Evolutionary conservation across 2,888 invertebrate species (phyloP).

Genomic region (Lucinisca nassula): DNA sequence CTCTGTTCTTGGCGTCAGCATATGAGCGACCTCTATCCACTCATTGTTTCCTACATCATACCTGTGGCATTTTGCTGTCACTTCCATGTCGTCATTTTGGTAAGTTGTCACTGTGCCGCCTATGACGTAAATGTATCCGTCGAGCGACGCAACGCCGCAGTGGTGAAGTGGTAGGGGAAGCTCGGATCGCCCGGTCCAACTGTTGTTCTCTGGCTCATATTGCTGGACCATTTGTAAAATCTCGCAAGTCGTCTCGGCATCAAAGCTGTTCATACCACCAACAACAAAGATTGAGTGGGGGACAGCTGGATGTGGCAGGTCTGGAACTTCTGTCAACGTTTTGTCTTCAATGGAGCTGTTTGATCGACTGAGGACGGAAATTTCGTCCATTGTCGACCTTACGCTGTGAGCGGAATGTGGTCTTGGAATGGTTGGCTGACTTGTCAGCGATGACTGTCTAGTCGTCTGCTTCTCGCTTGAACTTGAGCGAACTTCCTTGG

Average conservation of each 20-base stretch:
- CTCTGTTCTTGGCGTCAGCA: slow-evolving; percentile 76
- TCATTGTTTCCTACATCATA: slow-evolving; percentile 63
- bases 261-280: slow-evolving; percentile 73
- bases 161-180: slow-evolving; percentile 78
- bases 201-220: slow-evolving; percentile 68
- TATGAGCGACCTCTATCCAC: slow-evolving; percentile 70
- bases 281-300: slow-evolving; percentile 64
- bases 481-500: neutral
- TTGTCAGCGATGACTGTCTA: neutral
- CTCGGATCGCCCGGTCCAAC: slow-evolving; percentile 72
- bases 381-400: neutral
- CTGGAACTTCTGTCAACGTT: neutral
- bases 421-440: neutral
- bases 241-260: neutral
- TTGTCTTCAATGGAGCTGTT: neutral
- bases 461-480: neutral
- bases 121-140: slow-evolving; percentile 74
- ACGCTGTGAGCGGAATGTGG: slow-evolving; percentile 2
- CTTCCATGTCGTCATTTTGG: slow-evolving; percentile 6
- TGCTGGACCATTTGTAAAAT: slow-evolving; percentile 69
- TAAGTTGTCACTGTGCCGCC: slow-evolving; percentile 66
- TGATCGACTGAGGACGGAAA: neutral
- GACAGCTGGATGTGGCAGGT: slow-evolving; percentile 35
- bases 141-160: slow-evolving; percentile 72
- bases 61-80: slow-evolving; percentile 72